Evolutionary conservation across 2,797 vertebrate species (phyloP).

Genomic region (Acipenser transmontanus): DNA sequence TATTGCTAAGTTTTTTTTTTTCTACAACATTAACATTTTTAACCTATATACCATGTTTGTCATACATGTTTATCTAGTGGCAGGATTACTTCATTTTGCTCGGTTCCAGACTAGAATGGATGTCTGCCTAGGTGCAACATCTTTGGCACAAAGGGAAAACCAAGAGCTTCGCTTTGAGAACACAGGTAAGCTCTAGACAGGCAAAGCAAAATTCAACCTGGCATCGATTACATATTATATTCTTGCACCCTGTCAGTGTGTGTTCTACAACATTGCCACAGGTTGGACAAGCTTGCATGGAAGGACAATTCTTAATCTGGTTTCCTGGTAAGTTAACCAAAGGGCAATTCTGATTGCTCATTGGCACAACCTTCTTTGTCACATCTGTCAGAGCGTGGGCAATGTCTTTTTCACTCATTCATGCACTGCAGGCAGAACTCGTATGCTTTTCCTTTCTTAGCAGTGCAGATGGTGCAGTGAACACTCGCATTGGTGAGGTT

Average conservation of each 20-base stretch:
- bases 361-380: slow-evolving; percentile 22
- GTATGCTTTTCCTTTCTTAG: not conserved
- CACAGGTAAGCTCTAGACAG: slow-evolving; percentile 50
- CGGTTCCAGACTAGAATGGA: slow-evolving; percentile 37
- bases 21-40: no score
- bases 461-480: slow-evolving; percentile 35
- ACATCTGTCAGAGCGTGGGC: slow-evolving; percentile 24
- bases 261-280: slow-evolving; percentile 57
- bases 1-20: no score
- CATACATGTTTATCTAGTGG: no score
- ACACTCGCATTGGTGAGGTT: slow-evolving; percentile 39
- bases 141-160: slow-evolving; percentile 41
- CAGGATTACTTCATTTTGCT: not conserved
- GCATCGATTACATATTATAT: slow-evolving; percentile 54
- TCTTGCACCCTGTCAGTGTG: slow-evolving; percentile 56
- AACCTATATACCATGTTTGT: no score
- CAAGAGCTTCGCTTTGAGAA: slow-evolving; percentile 34
- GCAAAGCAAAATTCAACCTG: slow-evolving; percentile 63
- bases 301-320: slow-evolving; percentile 36
- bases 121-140: slow-evolving; percentile 52
- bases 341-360: not conserved
- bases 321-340: no score
- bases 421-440: slow-evolving; percentile 49
- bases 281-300: slow-evolving; percentile 57
- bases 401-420: slow-evolving; percentile 28